Percentiles rank a stretch among this genome's conserved stretches.
Evolutionary conservation across 2,888 invertebrate genomes (phyloP).

Genomic region (Drosophila sordidula): DNA sequence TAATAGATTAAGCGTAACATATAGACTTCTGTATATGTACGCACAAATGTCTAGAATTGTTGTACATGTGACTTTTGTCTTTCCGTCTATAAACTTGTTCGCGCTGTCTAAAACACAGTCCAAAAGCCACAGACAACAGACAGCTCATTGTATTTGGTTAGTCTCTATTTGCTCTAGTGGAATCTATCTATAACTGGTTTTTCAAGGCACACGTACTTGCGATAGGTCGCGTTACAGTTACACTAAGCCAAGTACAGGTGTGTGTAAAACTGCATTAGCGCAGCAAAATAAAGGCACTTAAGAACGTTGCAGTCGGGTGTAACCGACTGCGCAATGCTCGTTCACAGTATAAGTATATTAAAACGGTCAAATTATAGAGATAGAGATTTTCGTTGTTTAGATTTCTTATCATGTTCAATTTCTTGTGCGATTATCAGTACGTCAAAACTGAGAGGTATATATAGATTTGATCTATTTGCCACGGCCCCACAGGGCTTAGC

Average conservation of each 20-base stretch:
- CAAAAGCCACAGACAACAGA: constrained; percentile 9
- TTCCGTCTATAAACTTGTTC: constrained; percentile 42
- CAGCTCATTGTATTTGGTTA: constrained; percentile 31
- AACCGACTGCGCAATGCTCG: too few relatives aligned
- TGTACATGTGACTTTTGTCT: constrained; percentile 8
- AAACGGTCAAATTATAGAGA: too few relatives aligned
- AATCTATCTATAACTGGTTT: constrained; percentile 28
- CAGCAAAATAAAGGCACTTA: too few relatives aligned
- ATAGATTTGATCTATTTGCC: too few relatives aligned
- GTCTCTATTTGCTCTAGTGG: constrained; percentile 15
- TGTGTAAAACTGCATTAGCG: background rate
- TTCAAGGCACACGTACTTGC: background rate
- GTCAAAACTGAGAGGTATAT: too few relatives aligned
- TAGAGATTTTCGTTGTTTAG: too few relatives aligned
- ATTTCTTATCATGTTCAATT: too few relatives aligned
- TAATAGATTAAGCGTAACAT: too few relatives aligned
- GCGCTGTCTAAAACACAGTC: constrained; percentile 6
- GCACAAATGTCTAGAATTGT: constrained; percentile 1
- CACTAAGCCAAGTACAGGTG: background rate
- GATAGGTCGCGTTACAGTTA: constrained; percentile 12
- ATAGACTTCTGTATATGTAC: background rate
- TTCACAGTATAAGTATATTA: too few relatives aligned
- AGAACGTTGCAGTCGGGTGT: too few relatives aligned
- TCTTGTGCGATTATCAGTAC: too few relatives aligned
- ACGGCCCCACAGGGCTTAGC: too few relatives aligned